A percentile compares a stretch with the other conserved stretches of the same genome.
Evolutionary conservation across 30 jellyfish, hydroid and myxozoan genomes (phyloP).

Genomic region (Morbakka virulenta): DNA sequence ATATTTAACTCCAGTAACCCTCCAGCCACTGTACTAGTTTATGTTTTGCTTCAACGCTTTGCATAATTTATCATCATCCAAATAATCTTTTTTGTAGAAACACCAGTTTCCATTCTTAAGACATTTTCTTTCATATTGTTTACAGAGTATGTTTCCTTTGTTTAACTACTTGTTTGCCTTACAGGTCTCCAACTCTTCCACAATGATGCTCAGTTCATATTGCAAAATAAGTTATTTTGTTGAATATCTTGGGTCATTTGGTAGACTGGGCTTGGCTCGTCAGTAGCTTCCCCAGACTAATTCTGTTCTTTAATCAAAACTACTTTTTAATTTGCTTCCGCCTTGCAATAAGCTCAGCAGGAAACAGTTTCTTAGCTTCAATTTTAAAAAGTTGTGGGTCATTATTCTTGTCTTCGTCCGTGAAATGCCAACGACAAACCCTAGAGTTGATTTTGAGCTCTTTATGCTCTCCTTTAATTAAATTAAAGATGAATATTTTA

Average conservation of each 20-base stretch:
- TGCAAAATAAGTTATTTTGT: not conserved
- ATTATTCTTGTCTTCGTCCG: slow-evolving; percentile 3
- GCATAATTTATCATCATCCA: not conserved
- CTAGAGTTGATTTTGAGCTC: slow-evolving; percentile 4
- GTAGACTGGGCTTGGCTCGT: no score
- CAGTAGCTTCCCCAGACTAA: no score
- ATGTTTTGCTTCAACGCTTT: not conserved
- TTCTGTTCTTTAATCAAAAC: no score
- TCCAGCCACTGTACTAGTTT: slow-evolving; percentile 10
- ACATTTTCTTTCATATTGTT: not conserved
- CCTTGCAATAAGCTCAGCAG: not conserved
- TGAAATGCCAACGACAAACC: slow-evolving; percentile 32
- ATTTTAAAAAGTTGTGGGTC: slow-evolving; percentile 2
- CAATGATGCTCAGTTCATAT: not conserved
- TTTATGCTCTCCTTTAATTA: no score
- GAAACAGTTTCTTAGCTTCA: slow-evolving; percentile 3
- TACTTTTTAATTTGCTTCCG: not conserved
- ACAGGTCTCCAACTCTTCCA: not conserved
- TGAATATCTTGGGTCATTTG: not conserved
- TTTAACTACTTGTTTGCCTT: not conserved
- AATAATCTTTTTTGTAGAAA: slow-evolving; percentile 12
- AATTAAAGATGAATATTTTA: no score
- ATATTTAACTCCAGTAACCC: not conserved
- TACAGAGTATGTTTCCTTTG: not conserved
- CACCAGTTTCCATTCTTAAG: slow-evolving; percentile 20